Base-by-base conservation (phyloP, 2,888 invertebrate genomes). In the Pterostichus niger region DNA sequence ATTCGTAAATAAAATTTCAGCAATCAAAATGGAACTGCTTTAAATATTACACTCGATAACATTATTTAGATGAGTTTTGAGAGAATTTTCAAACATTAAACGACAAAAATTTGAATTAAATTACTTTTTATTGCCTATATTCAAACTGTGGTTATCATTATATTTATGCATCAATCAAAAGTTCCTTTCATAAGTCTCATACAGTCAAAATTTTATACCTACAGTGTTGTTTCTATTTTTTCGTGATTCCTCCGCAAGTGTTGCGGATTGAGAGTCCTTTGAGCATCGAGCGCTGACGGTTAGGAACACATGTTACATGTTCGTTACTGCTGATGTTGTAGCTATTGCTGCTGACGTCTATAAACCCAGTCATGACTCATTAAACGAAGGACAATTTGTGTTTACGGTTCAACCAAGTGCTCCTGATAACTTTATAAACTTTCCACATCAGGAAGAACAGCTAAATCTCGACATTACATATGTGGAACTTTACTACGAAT, bases 381-480 rank as follows among this genome's bases (percentile, higher is more conserved):
- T 71, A 71, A 40, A 13, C 44, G 44, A 71, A 44, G 68, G 44
- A 71, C 68, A 71, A 71, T 71, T 71, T 71, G 68, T 71, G 68
- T 71, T 71, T 71, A 71, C 68, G 68, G 17, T 71, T 44, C 68
- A 44, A 40, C 68, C 68, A 71, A 71, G 44, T 71, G 68, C 44
- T 40, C 68, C 68, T 71, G 68, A 71, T 71, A 71, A 71, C 68
- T 71, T 71, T 71, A 71, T 71, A 71, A 71, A 71, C 17, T 71
- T 71, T 71, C 35, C n/a, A 33, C 64, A 64, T 64, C 68, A 71
- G 44, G 17, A 44, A 35, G 64, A 35, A 64, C 64, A 17, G 59
- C 24, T 40, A 71, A 71, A 71, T 71, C 68, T 44, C n/a, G n/a
- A 17, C 68, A 9, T 15, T 44, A 40, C 44, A 44, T 71, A 15